Evolutionary conservation across 2,797 vertebrate species (phyloP), one percentile per base, ranked within the genome.

Genomic region (Phoeniculus purpureus): DNA sequence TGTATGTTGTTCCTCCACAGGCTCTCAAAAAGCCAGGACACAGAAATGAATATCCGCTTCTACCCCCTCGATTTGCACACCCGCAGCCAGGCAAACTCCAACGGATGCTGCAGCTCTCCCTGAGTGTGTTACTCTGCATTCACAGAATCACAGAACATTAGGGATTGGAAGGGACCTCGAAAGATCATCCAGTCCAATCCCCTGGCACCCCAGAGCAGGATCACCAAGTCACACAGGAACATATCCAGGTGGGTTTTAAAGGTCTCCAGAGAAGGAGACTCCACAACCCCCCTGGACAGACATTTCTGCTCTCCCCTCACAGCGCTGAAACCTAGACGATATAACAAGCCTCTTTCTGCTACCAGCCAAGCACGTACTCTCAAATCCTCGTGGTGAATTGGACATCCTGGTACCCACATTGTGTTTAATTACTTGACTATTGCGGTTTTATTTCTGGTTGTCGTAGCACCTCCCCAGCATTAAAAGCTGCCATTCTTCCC

Each of bases 1-100:
- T 64, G 43, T 18, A 0, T 2, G 1, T 2, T 6, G 21, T 19
- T 51, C 61, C 9, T 25, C 10, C 59, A 5, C 7, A 9, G 29
- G 64, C n/a, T 85, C 26, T 2, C 37, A 12, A 11, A 40, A 12
- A 23, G 22, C 18, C 9, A 37, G 32, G 67, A 25, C 37, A 23
- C 7, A 2, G 34, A 2, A 8, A 4, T 0, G 13, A 43, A 14
- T 16, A 43, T 43, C 43, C 14, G 37, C 43, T 16, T 13, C 43
- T 43, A 43, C 16, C 13, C 43, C 43, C 43, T 12, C 43, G 10
- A 15, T 43, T 43, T 43, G 43, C 14, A 43, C 43, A 43, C 14
- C 43, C 3, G 0, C 17, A 31, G 1, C 51, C 0, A 43, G 14
- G 23, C 10, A 17, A 70, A 9, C 21, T 45, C 65, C 55, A 19